A percentile compares a stretch with the other conserved stretches of the same genome.
These are phyloP conservation scores for Drosophila stalkeri DNA, from an alignment of 2,888 invertebrate species.

Conservation along the genomic window DNA sequence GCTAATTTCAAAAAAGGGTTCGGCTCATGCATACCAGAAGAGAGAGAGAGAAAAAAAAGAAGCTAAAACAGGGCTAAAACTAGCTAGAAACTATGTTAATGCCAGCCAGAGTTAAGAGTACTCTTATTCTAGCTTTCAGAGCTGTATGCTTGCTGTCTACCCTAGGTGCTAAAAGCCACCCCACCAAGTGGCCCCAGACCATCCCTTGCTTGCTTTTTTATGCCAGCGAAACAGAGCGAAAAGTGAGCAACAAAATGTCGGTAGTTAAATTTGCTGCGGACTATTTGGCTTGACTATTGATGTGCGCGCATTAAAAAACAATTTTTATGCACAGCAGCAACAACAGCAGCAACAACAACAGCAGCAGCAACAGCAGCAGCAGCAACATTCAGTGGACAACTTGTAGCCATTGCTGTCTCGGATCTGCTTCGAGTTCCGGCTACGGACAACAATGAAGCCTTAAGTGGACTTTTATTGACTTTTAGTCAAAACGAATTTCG, in stretches of 20 bases:
- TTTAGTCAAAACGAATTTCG: conserved; percentile 81
- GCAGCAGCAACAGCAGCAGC: conserved; percentile 18
- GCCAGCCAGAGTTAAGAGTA: conserved; percentile 25
- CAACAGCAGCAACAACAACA: conserved; percentile 26
- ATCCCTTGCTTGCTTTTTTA: conserved; percentile 14
- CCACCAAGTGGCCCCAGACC: not conserved
- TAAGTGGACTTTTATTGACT: conserved; percentile 80
- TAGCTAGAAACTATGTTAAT: conserved; percentile 35
- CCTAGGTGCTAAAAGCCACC: conserved; percentile 19
- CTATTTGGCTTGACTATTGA: conserved; percentile 80
- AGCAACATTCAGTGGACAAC: conserved; percentile 44
- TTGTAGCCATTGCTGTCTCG: conserved; percentile 18
- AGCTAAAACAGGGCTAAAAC: not conserved
- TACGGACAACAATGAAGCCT: conserved; percentile 76
- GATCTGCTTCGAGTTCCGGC: conserved; percentile 29
- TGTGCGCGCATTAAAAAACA: conserved; percentile 80
- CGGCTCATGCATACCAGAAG: not conserved
- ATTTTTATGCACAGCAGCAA: conserved; percentile 68
- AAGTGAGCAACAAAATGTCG: conserved; percentile 65
- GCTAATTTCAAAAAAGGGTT: conserved; percentile 40
- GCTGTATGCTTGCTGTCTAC: not conserved
- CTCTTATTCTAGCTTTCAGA: conserved; percentile 37
- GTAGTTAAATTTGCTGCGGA: conserved; percentile 77
- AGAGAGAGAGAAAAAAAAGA: not conserved
- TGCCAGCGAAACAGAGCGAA: conserved; percentile 46